These are phyloP conservation scores for Alectura lathami DNA, from an alignment of 2,113 vertebrate species.

Conservation along the genomic window DNA sequence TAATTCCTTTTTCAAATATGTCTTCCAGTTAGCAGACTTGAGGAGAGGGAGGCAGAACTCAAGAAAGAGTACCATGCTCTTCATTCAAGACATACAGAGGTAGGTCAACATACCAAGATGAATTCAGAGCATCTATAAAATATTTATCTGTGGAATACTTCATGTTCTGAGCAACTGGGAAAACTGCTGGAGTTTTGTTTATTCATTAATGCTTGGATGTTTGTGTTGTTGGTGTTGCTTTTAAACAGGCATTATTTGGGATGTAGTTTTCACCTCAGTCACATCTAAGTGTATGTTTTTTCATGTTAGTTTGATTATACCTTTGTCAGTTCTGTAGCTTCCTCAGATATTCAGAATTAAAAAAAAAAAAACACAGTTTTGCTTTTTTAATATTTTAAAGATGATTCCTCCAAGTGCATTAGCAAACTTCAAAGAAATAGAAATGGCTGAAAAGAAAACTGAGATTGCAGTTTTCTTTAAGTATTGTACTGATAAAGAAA, in stretches of 20 bases:
- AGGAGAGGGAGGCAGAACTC: conserved; percentile 94
- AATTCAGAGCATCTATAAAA: not conserved
- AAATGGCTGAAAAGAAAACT: not conserved
- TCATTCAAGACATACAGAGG: conserved; percentile 97
- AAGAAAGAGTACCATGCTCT: conserved; percentile 95
- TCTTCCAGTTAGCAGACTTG: conserved; percentile 90
- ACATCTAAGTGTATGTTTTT: not conserved
- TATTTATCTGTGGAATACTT: not conserved
- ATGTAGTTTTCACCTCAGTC: not conserved
- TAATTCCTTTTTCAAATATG: conserved; percentile 12
- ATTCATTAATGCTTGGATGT: not conserved
- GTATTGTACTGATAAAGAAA: not conserved
- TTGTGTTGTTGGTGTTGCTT: not conserved
- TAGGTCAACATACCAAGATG: conserved; percentile 56
- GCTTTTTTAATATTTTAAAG: not conserved
- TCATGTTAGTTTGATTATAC: not conserved
- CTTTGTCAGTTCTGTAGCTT: not conserved
- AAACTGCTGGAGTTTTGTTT: not conserved
- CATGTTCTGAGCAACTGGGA: not conserved
- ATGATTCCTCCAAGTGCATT: not conserved
- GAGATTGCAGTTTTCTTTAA: not conserved
- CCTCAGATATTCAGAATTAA: not conserved
- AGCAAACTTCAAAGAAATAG: not conserved
- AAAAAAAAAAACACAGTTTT: not conserved
- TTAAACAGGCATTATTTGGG: not conserved